A percentile compares a stretch with the other conserved stretches of the same genome.
Conservation (phyloP, 1,140 invertebrate species). For the Drosophila prosaltans region DNA sequence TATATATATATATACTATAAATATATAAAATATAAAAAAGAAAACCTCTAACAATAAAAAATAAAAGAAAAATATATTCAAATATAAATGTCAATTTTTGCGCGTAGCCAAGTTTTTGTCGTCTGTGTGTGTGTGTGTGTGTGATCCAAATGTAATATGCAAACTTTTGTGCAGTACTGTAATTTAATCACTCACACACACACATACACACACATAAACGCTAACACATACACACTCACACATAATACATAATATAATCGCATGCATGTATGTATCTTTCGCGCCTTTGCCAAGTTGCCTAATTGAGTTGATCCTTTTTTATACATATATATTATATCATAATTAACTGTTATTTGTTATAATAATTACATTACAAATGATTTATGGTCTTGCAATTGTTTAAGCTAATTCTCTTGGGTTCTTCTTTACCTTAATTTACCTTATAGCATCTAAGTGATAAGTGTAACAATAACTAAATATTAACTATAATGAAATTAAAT, state of each 20-base stretch:
- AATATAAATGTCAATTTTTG: slow-evolving; percentile 75
- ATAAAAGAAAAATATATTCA: background rate
- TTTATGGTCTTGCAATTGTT: too few species aligned
- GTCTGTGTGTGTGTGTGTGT: background rate
- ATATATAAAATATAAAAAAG: slow-evolving; percentile 28
- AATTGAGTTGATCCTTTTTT: slow-evolving; percentile 61
- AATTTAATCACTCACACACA: slow-evolving; percentile 25
- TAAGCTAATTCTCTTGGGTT: too few species aligned
- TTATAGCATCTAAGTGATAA: slow-evolving; percentile 71
- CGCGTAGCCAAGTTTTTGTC: slow-evolving; percentile 34
- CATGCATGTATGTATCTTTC: slow-evolving; percentile 45
- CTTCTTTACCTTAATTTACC: slow-evolving; percentile 38
- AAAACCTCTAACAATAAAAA: slow-evolving; percentile 20
- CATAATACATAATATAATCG: slow-evolving; percentile 23
- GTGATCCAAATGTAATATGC: slow-evolving; percentile 2
- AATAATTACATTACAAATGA: too few species aligned
- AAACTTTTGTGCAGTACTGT: slow-evolving; percentile 24
- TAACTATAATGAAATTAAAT: slow-evolving; percentile 53
- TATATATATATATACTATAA: background rate
- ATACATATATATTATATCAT: slow-evolving; percentile 3
- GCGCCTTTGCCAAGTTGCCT: slow-evolving; percentile 77
- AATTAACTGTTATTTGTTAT: slow-evolving; percentile 35
- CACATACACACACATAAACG: slow-evolving; percentile 27
- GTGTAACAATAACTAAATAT: slow-evolving; percentile 78
- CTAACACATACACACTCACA: slow-evolving; percentile 23